Evolutionary conservation across 2,113 vertebrate genomes (phyloP), one percentile per base, ranked within the genome.

Genomic region (Anguilla japonica): DNA sequence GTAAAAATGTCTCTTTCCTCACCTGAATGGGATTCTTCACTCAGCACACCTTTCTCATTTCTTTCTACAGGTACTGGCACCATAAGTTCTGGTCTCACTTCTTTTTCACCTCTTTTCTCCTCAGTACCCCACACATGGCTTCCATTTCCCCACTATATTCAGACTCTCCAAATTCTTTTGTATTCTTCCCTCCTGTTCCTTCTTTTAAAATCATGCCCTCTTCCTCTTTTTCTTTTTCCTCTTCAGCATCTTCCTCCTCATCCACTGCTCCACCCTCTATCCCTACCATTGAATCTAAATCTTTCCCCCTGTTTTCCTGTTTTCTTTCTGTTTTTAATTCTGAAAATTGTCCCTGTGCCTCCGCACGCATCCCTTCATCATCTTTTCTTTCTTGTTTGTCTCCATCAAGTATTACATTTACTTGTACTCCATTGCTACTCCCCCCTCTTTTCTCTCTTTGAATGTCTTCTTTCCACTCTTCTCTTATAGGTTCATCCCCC

Each of bases 21-120:
- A 53, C 50, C 71, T 78, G 41, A 26, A 43, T 75, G 40, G n/a
- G 14, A 46, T 85, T 79, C 84, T 85, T 85, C n/a, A 40, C 50
- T 34, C 41, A 85, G 63, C 16, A 18, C 41, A 71, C 5, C 15
- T 84, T 41, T 75, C 41, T 63, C 9, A 41, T 1, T 43, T 43
- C 15, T 29, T 41, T 57, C 60, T n/a, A 40, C 57, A 43, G 5
- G 39, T 67, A 34, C 34, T 84, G 83, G n/a, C 0, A 15, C 57
- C 18, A 14, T 18, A 18, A 22, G 60, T 43, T 18, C 15, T 20
- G 79, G 15, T 53, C 56, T 86, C 71, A 1, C 71, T n/a, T 60
- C 16, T 15, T 4, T 41, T 57, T 41, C 75, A 46, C 3, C 50
- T 63, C 3, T 20, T 41, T 79, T 63, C 29, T 86, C 50, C 11